phyloP scores from a whole-genome alignment of 2,888 invertebrate species.

The Rhimphoctona megacephalus region DNA sequence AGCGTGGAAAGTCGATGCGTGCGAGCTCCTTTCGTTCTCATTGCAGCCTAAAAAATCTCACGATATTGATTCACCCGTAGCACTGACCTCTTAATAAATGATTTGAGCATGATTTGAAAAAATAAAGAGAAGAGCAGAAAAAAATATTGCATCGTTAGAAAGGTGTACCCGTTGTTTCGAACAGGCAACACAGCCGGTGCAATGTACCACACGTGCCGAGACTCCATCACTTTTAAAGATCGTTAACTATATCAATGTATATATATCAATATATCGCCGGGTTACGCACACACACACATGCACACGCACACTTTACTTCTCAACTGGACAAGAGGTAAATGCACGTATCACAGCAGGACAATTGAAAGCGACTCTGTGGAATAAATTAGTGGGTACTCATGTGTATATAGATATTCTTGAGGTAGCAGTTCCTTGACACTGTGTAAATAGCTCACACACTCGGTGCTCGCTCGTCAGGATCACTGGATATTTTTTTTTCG shows the following conservation, averaged over 20 bases:
- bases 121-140: conserved; percentile 18
- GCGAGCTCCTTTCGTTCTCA: conserved; percentile 24
- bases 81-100: conserved; percentile 41
- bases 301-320: conserved; percentile 10
- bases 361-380: conserved; percentile 60
- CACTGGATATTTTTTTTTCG: conserved; percentile 36
- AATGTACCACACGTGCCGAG: conserved; percentile 56
- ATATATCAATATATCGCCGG: conserved; percentile 20
- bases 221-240: conserved; percentile 49
- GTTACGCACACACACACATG: conserved; percentile 3
- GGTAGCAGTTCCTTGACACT: conserved; percentile 52
- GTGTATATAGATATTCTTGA: conserved; percentile 15
- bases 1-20: conserved; percentile 45
- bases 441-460: conserved; percentile 46
- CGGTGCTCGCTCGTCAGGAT: conserved; percentile 41
- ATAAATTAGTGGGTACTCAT: conserved; percentile 58
- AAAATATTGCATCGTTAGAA: conserved; percentile 33
- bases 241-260: conserved; percentile 41
- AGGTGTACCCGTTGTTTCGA: conserved; percentile 43
- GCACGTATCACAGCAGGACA: conserved; percentile 52
- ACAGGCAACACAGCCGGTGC: conserved; percentile 49
- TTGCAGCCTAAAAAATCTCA: conserved; percentile 52
- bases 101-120: conserved; percentile 29
- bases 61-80: conserved; percentile 54
- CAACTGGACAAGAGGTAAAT: conserved; percentile 5